Conservation (phyloP, 2,113 vertebrate species). For the Leptodactylus fuscus region DNA sequence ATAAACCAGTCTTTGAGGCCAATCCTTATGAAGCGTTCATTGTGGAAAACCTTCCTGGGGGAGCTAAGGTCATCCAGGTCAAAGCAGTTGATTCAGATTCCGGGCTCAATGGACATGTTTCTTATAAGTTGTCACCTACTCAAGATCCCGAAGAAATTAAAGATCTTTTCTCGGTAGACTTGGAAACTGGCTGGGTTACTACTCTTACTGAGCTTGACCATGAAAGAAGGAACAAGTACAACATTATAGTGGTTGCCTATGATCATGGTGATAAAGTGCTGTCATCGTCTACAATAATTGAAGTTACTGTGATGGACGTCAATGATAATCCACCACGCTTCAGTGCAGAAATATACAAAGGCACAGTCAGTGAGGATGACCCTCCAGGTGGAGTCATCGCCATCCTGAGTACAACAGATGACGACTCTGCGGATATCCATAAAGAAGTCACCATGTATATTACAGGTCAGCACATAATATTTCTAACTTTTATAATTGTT, state of each 20-base stretch:
- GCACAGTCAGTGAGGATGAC: conserved; percentile 96
- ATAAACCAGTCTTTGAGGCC: conserved; percentile 89
- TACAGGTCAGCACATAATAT: conserved; percentile 75
- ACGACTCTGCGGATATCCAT: conserved; percentile 88
- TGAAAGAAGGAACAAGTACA: conserved; percentile 79
- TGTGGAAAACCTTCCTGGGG: conserved; percentile 89
- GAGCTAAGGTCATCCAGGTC: conserved; percentile 87
- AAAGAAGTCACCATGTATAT: conserved; percentile 91
- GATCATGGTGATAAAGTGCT: conserved; percentile 89
- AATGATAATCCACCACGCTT: conserved; percentile 95
- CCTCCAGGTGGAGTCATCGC: conserved; percentile 90
- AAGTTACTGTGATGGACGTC: conserved; percentile 89
- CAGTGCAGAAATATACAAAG: conserved; percentile 95
- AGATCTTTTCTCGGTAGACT: conserved; percentile 86
- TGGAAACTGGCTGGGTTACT: conserved; percentile 93
- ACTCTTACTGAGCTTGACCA: conserved; percentile 93
- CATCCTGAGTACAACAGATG: conserved; percentile 91
- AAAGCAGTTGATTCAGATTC: conserved; percentile 90
- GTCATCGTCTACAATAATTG: conserved; percentile 80
- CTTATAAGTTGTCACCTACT: conserved; percentile 84
- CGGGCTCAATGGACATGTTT: conserved; percentile 86
- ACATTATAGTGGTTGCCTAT: conserved; percentile 81
- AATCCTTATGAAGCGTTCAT: conserved; percentile 88
- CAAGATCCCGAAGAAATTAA: conserved; percentile 77
- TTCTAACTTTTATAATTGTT: neutral